Evolutionary conservation across 2,888 invertebrate genomes (phyloP), one percentile per base, ranked within the genome.

Genomic region (Lagria hirta): DNA sequence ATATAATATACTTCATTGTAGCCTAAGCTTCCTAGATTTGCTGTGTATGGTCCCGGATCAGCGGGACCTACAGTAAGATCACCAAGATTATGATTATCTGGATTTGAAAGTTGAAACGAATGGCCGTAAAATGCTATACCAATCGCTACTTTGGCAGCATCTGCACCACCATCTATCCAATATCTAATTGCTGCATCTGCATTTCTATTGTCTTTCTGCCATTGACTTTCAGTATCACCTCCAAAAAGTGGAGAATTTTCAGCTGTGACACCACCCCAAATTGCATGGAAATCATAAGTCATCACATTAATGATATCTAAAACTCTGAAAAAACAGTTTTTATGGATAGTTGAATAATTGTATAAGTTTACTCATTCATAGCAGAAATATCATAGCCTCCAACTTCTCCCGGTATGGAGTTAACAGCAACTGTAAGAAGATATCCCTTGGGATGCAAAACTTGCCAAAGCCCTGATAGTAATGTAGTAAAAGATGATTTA

Each of bases 361-460:
- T 10, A 15, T 14, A 13, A 17, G 18, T 16, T 24, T 57, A 77
- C 75, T 75, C 66, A 1, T 75, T 70, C 10, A 84, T 68, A 43
- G 68, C 68, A 0, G 75, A 65, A 15, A 83, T 73, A 57, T 80
- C 70, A 57, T 83, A 84, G 1, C 81, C 82, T 14, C 66, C 52
- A 0, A 72, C 69, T 1, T 79, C 75, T 1, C 68, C 61, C 1
- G 58, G 55, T 0, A 77, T 74, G 1, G 82, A 73, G 1, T 76
- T 73, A 0, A 82, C 81, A 2, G 81, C 81, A 3, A 79, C 78
- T 1, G 77, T 75, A 7, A 82, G 49, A 12, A 79, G 50, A 7
- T 74, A 66, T 0, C 76, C 77, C 28, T 75, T 50, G 4, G 71
- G 64, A 20, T 74, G 69, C 53, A 82, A 81, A 8, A 70, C 76